phyloP scores from a whole-genome alignment of 2,888 invertebrate species.

The Psylliodes chrysocephalus region DNA sequence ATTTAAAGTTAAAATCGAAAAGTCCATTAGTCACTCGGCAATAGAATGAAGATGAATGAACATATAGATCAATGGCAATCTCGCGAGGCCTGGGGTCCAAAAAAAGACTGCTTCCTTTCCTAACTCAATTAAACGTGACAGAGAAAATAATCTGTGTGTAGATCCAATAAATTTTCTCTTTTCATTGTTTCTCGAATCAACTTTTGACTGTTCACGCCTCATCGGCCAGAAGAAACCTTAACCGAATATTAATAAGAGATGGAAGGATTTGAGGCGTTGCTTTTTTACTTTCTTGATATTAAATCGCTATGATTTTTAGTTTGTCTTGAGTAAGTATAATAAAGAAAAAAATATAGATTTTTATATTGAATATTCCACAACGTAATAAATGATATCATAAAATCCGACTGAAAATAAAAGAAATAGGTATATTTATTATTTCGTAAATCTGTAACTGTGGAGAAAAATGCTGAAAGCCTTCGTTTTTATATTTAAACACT shows the following conservation, averaged over 20 bases:
- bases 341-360: too few relatives aligned
- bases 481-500: too few relatives aligned
- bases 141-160: conserved; percentile 55
- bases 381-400: too few relatives aligned
- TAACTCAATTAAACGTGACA: conserved; percentile 52
- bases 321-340: too few relatives aligned
- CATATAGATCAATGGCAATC: conserved; percentile 32
- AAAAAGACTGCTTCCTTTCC: conserved; percentile 42
- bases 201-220: conserved; percentile 16
- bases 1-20: neutral
- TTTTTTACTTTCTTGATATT: neutral
- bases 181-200: conserved; percentile 51
- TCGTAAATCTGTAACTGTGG: too few relatives aligned
- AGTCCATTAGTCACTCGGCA: conserved; percentile 17
- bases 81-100: conserved; percentile 15
- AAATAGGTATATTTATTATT: too few relatives aligned
- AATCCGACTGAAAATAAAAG: too few relatives aligned
- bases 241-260: conserved; percentile 1
- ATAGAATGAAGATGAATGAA: conserved; percentile 37
- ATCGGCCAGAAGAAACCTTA: neutral
- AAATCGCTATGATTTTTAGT: too few relatives aligned
- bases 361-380: too few relatives aligned
- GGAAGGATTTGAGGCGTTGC: neutral
- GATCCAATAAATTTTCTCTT: conserved; percentile 55
- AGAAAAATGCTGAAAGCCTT: too few relatives aligned